Conservation (phyloP, 1,140 invertebrate genomes). For the Bombus pyrosoma region DNA sequence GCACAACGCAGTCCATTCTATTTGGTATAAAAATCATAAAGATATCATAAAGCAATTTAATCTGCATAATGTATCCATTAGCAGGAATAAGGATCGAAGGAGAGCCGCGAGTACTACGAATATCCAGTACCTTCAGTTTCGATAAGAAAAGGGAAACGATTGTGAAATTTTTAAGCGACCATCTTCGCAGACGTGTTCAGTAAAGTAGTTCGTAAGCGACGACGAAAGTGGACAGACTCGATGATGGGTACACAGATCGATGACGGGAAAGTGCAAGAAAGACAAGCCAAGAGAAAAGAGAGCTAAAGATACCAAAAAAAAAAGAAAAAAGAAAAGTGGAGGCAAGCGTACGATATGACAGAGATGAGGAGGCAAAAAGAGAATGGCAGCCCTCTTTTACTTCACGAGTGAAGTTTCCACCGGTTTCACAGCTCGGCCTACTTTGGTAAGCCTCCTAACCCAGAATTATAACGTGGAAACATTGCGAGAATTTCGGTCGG, state of each 20-base stretch:
- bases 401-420: conserved; percentile 38
- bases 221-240: conserved; percentile 8
- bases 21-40: no score
- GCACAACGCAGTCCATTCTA: no score
- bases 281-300: neutral
- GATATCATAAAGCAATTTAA: no score
- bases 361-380: neutral
- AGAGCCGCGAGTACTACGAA: no score
- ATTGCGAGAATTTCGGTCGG: conserved; percentile 8
- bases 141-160: neutral
- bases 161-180: conserved; percentile 19
- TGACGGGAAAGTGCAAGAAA: conserved; percentile 22
- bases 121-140: neutral
- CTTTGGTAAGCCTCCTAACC: conserved; percentile 38
- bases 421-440: conserved; percentile 46
- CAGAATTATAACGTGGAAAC: conserved; percentile 33
- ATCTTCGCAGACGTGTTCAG: neutral
- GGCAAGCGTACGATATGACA: neutral
- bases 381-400: neutral
- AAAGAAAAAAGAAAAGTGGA: neutral
- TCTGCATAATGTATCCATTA: no score
- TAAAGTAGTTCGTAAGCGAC: conserved; percentile 16
- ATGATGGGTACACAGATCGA: conserved; percentile 52
- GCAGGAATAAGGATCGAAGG: no score
- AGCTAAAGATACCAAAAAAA: neutral